Conservation (phyloP, 1,140 invertebrate genomes). For the Araneus ventricosus region DNA sequence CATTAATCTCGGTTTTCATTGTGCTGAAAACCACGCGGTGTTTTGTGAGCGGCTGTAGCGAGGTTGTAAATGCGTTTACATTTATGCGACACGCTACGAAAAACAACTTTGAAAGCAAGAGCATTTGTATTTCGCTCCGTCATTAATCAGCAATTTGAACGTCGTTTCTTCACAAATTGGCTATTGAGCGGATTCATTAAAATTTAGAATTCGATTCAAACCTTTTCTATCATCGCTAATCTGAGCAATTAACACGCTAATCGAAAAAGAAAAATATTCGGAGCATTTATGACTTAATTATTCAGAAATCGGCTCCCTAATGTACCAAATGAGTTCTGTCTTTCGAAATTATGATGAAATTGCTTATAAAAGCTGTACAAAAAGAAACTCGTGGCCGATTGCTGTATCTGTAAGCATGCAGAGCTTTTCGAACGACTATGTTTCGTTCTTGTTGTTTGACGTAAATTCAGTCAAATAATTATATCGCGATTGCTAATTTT, state of each 20-base stretch:
- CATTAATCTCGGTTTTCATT: constrained; percentile 29
- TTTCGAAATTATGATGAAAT: not conserved
- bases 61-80: constrained; percentile 4
- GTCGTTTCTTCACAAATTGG: not conserved
- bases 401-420: no score
- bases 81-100: constrained; percentile 8
- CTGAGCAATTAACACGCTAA: constrained; percentile 5
- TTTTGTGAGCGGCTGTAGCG: not conserved
- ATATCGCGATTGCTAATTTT: no score
- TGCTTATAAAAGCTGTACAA: not conserved
- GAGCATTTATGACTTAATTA: constrained; percentile 20
- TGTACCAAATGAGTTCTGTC: not conserved
- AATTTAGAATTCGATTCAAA: constrained; percentile 23
- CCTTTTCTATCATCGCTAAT: not conserved
- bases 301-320: constrained; percentile 12
- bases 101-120: not conserved
- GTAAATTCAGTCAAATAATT: no score
- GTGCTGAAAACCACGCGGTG: constrained; percentile 28
- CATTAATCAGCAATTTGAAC: constrained; percentile 1
- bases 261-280: not conserved
- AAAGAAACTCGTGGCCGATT: not conserved
- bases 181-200: constrained; percentile 10
- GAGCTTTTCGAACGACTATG: no score
- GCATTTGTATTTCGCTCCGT: not conserved
- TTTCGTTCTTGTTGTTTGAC: no score